phyloP scores from a whole-genome alignment of 2,888 invertebrate genomes.

The Sepiola atlantica region DNA sequence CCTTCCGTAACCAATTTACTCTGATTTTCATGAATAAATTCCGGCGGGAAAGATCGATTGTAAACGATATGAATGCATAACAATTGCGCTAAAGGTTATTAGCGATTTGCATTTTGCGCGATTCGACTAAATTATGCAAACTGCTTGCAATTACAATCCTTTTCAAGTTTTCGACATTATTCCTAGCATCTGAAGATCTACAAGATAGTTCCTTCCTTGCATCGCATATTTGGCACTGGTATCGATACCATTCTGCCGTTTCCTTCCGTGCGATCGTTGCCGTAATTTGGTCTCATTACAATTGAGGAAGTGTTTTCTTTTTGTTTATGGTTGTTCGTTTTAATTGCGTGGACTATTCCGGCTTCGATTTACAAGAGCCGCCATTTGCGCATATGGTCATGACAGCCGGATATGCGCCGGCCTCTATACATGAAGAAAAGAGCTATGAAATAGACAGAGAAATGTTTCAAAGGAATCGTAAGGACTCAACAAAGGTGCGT shows the following conservation, averaged over 20 bases:
- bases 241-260: not conserved
- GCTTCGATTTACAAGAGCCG: not conserved
- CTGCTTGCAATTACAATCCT: not conserved
- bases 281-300: not conserved
- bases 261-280: not conserved
- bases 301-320: not conserved
- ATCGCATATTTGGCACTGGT: not conserved
- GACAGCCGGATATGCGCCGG: too few relatives aligned
- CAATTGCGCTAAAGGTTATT: not conserved
- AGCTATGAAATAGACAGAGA: not conserved
- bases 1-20: too few relatives aligned
- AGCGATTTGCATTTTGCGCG: not conserved
- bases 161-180: not conserved
- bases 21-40: too few relatives aligned
- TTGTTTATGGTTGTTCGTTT: not conserved
- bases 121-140: not conserved
- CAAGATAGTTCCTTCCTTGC: not conserved
- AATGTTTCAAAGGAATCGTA: not conserved
- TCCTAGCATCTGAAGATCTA: not conserved
- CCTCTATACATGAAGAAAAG: too few relatives aligned
- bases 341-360: not conserved
- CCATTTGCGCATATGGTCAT: not conserved
- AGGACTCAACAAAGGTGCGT: not conserved
- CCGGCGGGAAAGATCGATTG: too few relatives aligned
- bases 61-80: too few relatives aligned